Base-by-base conservation (phyloP, 2,113 vertebrate species). In the Amphiprion percula region DNA sequence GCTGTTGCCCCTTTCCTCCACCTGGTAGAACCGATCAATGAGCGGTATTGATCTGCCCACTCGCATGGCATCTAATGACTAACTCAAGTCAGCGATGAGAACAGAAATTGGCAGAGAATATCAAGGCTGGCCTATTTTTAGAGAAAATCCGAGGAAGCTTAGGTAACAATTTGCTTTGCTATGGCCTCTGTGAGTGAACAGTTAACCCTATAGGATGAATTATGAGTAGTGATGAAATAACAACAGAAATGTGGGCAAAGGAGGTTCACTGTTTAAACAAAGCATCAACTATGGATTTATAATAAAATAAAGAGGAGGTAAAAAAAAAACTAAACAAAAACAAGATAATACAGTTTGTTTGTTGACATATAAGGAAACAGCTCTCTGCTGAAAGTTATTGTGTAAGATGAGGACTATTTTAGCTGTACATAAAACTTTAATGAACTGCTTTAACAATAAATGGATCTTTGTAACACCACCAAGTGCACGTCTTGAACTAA, bases 1-100 rank as follows among this genome's bases (percentile, higher is more conserved):
- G 79, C 71, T 53, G 55, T 47, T 60, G 81, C 53, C 59, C 68
- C 66, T 67, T 66, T 82, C 70, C 59, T 78, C 68, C 75, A 91
- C 83, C 88, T 89, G 52, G 62, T 74, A 67, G 77, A 75, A 79
- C 39, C 21, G 76, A 91, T 92, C 89, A 88, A 89, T 90, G 56
- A 59, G 70, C 68, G 26, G 26, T 56, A 92, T 92, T 77, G 92
- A 93, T 90, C 87, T 4, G 59, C 58, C 59, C 47, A 72, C 85
- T 90, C 46, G 4, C 33, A 66, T 60, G 44, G 82, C 33, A 12
- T 88, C 81, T 88, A 78, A 89, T 84, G 87, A 88, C 86, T 52
- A 83, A 79, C 81, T 87, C 61, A 19, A 83, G 72, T 64, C 76
- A 67, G 76, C 67, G 87, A 79, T 82, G 85, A 83, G 74, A 67